These are phyloP conservation scores for Otus sunia DNA, from an alignment of 2,113 vertebrate species.

Conservation along the genomic window DNA sequence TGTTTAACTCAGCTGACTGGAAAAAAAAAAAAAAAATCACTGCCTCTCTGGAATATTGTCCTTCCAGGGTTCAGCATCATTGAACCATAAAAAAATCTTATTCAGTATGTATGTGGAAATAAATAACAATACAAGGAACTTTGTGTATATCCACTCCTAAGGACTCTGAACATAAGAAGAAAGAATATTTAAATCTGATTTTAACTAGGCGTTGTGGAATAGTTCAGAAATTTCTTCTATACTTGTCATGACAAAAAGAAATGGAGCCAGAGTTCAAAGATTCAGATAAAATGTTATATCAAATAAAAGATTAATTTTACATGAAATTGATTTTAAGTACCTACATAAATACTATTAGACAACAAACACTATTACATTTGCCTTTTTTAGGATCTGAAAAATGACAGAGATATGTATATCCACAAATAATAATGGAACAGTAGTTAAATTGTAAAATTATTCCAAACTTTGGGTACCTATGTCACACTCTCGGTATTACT, in stretches of 20 bases:
- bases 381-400: not conserved
- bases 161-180: not conserved
- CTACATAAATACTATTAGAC: not conserved
- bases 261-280: not conserved
- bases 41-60: not conserved
- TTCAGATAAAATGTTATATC: not conserved
- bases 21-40: not conserved
- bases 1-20: not conserved
- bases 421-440: not conserved
- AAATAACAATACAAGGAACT: not conserved
- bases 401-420: not conserved
- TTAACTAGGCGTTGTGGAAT: not conserved
- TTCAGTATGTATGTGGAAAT: not conserved
- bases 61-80: not conserved
- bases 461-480: not conserved
- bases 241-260: not conserved
- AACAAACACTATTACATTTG: not conserved
- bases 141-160: not conserved
- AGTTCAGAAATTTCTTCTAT: not conserved
- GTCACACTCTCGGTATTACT: not conserved
- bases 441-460: not conserved
- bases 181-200: not conserved
- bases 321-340: not conserved
- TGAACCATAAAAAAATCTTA: not conserved
- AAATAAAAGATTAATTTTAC: not conserved